Base-by-base conservation (phyloP, 2,797 vertebrate genomes). In the Carapus acus region DNA sequence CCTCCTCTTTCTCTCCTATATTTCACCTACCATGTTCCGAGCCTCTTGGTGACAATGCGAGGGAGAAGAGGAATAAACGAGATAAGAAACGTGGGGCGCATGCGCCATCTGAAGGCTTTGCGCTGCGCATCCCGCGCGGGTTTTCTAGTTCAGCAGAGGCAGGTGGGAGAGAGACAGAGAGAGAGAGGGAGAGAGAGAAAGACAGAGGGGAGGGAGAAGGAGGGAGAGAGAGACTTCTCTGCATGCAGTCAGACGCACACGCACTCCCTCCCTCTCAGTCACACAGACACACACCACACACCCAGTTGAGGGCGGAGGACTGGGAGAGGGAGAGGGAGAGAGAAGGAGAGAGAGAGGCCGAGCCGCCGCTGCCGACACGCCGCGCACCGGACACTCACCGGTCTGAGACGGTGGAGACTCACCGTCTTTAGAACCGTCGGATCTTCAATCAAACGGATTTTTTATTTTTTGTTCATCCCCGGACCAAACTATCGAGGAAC, bases 51-150 rank as follows among this genome's bases (percentile, higher is more conserved):
- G 13, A 36, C 9, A 33, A 27, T 3, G 14, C 3, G 31, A 4
- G 62, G 49, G 56, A 60, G 66, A 47, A 60, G 50, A 69, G 55
- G 23, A 58, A 45, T 54, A 57, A 41, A 49, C 55, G 24, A 41
- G n/a, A 34, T 52, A 86, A 82, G 86, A 63, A 71, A 69, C 50
- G 50, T 41, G 58, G 13, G 16, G 90, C 94, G 93, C 94, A 93
- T 92, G 94, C 94, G 93, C 87, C 76, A 52, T 54, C 62, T 31
- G 60, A 77, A 70, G 81, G 77, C 65, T 81, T 85, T 82, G 76
- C 85, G 62, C 74, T 43, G 83, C 81, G 81, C 83, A 79, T 86
- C 86, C 33, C 4, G 69, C 72, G 22, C 58, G 67, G 41, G 55
- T 51, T 65, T 54, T 55, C 42, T 69, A 82, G 78, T 83, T 69